Evolutionary conservation across 2,113 vertebrate genomes (phyloP).

Genomic region (Stegastes partitus): DNA sequence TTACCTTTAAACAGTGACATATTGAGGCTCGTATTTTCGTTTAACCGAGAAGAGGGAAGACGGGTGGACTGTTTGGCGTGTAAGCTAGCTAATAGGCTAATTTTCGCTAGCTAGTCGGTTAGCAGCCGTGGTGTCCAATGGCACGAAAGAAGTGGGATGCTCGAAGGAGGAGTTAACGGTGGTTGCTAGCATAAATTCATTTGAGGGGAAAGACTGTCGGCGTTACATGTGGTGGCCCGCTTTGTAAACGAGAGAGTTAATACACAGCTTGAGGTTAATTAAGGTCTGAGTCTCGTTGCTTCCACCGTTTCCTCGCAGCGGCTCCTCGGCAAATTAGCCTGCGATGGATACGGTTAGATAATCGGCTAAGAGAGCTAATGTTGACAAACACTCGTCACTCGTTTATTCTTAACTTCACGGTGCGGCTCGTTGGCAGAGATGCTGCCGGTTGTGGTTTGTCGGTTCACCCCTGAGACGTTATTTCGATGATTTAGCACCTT

Average conservation of each 20-base stretch:
- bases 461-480: neutral
- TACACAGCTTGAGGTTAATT: neutral
- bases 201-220: neutral
- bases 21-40: neutral
- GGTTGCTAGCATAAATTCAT: slow-evolving; percentile 22
- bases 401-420: neutral
- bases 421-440: neutral
- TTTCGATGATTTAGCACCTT: neutral
- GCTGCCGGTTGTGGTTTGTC: neutral
- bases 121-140: slow-evolving; percentile 64
- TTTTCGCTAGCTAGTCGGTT: slow-evolving; percentile 70
- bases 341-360: slow-evolving; percentile 30
- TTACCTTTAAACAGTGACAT: rapidly evolving
- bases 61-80: slow-evolving; percentile 34
- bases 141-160: slow-evolving; percentile 64
- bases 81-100: slow-evolving; percentile 79
- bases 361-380: slow-evolving; percentile 59
- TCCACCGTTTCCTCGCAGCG: neutral
- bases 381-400: slow-evolving; percentile 62
- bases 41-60: neutral
- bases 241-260: neutral
- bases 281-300: neutral
- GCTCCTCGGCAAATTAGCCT: slow-evolving; percentile 17
- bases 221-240: neutral
- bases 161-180: slow-evolving; percentile 63